phyloP scores from a whole-genome alignment of 2,113 vertebrate genomes.

The Ondatra zibethicus region DNA sequence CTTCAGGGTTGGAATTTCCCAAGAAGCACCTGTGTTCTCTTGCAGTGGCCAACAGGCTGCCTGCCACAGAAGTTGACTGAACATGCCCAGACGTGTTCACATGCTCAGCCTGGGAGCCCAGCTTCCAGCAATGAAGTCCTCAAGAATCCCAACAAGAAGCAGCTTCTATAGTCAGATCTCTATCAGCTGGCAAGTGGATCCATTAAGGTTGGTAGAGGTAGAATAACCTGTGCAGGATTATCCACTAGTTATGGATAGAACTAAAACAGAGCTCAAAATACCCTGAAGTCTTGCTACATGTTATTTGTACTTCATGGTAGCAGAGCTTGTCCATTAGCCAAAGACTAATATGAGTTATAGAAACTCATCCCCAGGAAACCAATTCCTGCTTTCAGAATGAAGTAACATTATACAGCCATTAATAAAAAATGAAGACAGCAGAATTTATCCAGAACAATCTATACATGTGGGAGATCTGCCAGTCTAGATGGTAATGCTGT shows the following conservation, averaged over 20 bases:
- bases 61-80: neutral
- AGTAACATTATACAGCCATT: neutral
- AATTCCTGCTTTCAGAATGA: conserved; percentile 16
- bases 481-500: neutral
- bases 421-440: neutral
- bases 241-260: neutral
- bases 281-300: neutral
- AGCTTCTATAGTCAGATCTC: neutral
- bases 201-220: neutral
- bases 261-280: neutral
- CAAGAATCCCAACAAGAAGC: neutral
- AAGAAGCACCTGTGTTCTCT: neutral
- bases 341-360: neutral
- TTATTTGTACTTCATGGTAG: neutral
- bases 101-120: neutral
- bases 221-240: neutral
- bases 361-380: neutral
- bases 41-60: neutral
- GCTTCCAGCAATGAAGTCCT: neutral
- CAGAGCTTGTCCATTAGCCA: neutral
- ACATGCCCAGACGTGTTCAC: neutral
- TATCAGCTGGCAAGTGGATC: neutral
- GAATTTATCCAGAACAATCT: conserved; percentile 5
- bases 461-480: neutral
- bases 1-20: neutral